phyloP scores from a whole-genome alignment of 2,888 invertebrate species.

The Lasius platythorax region DNA sequence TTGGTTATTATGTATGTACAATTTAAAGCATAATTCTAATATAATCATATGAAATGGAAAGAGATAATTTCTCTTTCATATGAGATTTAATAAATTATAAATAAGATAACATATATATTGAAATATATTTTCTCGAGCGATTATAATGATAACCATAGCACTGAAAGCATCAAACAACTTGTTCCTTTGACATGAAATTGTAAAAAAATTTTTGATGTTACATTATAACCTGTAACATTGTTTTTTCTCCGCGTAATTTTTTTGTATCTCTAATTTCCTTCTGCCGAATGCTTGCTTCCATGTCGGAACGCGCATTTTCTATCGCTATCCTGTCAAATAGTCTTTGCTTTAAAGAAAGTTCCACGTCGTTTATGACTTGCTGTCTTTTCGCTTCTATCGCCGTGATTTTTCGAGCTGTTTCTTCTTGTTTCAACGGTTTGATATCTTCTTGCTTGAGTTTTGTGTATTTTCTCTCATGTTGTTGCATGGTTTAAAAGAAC shows the following conservation, averaged over 20 bases:
- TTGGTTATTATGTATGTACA: not conserved
- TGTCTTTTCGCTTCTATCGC: constrained; percentile 57
- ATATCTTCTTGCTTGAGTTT: constrained; percentile 22
- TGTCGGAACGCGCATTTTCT: constrained; percentile 48
- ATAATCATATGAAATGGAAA: not conserved
- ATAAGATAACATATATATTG: not conserved
- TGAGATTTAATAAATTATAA: not conserved
- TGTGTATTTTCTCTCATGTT: constrained; percentile 32
- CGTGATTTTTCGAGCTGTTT: constrained; percentile 43
- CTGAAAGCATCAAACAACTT: not conserved
- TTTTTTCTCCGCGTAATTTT: constrained; percentile 62
- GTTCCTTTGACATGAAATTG: not conserved
- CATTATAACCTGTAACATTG: constrained; percentile 64
- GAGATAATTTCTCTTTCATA: not conserved
- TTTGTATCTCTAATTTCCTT: constrained; percentile 58
- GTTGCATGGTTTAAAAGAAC: constrained; percentile 22
- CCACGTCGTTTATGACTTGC: constrained; percentile 54
- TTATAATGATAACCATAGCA: not conserved
- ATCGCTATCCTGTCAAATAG: constrained; percentile 53
- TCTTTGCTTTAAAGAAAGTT: constrained; percentile 51
- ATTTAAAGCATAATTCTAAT: not conserved
- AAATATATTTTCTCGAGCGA: not conserved
- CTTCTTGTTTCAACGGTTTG: constrained; percentile 48
- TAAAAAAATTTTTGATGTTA: not conserved
- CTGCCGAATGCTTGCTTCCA: constrained; percentile 56